Base-by-base conservation (phyloP, 23 tunicate genomes). In the Trididemnum clinides region DNA sequence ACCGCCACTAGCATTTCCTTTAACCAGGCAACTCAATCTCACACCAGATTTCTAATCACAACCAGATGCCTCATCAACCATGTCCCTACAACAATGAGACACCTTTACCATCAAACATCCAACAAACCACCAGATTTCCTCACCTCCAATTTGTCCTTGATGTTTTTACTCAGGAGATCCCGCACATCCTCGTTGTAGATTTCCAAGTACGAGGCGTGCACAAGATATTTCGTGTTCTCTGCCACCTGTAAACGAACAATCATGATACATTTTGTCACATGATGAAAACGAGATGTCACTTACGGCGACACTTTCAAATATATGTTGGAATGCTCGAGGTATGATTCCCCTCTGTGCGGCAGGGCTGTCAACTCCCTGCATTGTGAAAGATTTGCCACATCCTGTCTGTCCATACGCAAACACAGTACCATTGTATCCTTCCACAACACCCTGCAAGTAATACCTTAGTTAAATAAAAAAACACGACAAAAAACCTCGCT, bases 391-490 rank as follows among this genome's bases (percentile, higher is more conserved):
- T 64, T 97, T 97, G 21, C 99, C 99, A 74, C 99, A 97, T 30
- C 99, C 99, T 0, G 99, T 97, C 58, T 97, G 99, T 31, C 99
- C 99, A 34, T 97, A 97, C 1, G 99, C 99, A 59, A 97, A 97
- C 72, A 97, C 97, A 23, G 99, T 97, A 12, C 99, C 99, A 77
- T 97, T 97, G 80, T 97, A 97, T 20, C 99, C 99, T 71, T 97
- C 99, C 20, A 97, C 97, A n/a, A 97, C 99, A 36, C 99, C 99
- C 93, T 94, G 89, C n/a, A n/a, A n/a, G n/a, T n/a, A n/a, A n/a
- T n/a, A n/a, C n/a, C n/a, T n/a, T n/a, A n/a, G n/a, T n/a, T n/a
- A n/a, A n/a, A n/a, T n/a, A n/a, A n/a, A n/a, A n/a, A n/a, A n/a
- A n/a, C n/a, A n/a, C n/a, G n/a, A n/a, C n/a, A n/a, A n/a, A n/a